Evolutionary conservation across 1,140 invertebrate species (phyloP).

Genomic region (Pomacea maculata): DNA sequence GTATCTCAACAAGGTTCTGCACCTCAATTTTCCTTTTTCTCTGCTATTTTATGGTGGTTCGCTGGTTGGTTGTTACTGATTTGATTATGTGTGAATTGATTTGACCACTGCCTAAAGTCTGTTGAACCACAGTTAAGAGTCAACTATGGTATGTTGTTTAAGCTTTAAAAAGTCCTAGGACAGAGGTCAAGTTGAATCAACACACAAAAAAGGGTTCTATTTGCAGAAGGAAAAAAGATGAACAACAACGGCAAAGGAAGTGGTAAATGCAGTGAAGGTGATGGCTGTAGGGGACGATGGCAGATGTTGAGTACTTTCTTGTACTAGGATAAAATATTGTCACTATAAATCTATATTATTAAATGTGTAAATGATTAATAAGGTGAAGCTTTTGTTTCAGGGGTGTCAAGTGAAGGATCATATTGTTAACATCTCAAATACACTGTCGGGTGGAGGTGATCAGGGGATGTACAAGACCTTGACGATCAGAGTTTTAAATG

Average conservation of each 20-base stretch:
- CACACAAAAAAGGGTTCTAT: too few relatives aligned
- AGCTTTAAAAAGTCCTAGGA: background rate
- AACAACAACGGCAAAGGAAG: too few relatives aligned
- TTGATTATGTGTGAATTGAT: background rate
- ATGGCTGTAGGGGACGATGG: too few relatives aligned
- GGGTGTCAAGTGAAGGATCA: constrained; percentile 62
- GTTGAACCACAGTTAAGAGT: background rate
- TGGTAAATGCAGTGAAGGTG: too few relatives aligned
- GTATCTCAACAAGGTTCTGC: constrained; percentile 56
- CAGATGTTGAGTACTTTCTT: too few relatives aligned
- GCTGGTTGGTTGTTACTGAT: background rate
- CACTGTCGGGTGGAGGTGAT: constrained; percentile 1
- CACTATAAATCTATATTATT: too few relatives aligned
- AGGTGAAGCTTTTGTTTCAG: constrained; percentile 33
- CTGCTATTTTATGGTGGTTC: background rate
- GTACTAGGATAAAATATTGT: too few relatives aligned
- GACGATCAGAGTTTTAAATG: constrained; percentile 52
- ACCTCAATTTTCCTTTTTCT: background rate
- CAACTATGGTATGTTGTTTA: background rate
- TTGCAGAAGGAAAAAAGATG: too few relatives aligned
- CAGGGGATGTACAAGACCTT: constrained; percentile 21
- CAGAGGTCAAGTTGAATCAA: too few relatives aligned
- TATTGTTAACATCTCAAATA: constrained; percentile 44
- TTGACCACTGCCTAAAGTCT: background rate
- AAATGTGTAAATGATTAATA: too few relatives aligned